phyloP scores from a whole-genome alignment of 2,113 vertebrate species.

The Bubalus kerabau region DNA sequence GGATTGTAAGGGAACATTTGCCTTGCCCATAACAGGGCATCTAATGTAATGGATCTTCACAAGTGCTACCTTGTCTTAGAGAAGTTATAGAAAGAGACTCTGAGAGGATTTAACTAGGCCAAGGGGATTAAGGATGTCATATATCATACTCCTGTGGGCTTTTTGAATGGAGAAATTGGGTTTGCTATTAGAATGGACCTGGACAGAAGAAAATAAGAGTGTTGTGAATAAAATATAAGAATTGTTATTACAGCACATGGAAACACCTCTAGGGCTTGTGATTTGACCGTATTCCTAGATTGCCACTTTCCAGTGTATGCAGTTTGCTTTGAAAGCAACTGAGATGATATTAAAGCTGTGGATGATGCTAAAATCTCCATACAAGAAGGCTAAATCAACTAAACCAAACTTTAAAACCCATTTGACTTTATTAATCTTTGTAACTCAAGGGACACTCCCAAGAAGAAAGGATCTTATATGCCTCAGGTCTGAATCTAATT shows the following conservation, averaged over 20 bases:
- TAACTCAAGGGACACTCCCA: conserved; percentile 71
- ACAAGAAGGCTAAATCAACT: conserved; percentile 27
- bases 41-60: background rate
- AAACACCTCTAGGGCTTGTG: background rate
- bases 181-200: conserved; percentile 3
- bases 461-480: conserved; percentile 66
- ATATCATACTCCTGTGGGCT: background rate
- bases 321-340: conserved; percentile 27
- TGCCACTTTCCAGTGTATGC: background rate
- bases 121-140: background rate
- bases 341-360: conserved; percentile 15
- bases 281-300: background rate
- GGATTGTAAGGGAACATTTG: background rate
- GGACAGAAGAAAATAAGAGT: background rate
- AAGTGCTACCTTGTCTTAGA: background rate
- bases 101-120: conserved; percentile 32
- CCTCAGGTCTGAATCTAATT: conserved; percentile 76
- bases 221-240: conserved; percentile 5
- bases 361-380: conserved; percentile 12
- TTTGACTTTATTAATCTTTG: conserved; percentile 74
- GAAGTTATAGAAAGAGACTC: conserved; percentile 5
- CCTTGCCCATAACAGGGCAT: background rate
- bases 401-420: conserved; percentile 58
- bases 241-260: background rate
- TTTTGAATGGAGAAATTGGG: background rate